Base-by-base conservation (phyloP, 2,113 vertebrate species). In the Carassius gibelio region DNA sequence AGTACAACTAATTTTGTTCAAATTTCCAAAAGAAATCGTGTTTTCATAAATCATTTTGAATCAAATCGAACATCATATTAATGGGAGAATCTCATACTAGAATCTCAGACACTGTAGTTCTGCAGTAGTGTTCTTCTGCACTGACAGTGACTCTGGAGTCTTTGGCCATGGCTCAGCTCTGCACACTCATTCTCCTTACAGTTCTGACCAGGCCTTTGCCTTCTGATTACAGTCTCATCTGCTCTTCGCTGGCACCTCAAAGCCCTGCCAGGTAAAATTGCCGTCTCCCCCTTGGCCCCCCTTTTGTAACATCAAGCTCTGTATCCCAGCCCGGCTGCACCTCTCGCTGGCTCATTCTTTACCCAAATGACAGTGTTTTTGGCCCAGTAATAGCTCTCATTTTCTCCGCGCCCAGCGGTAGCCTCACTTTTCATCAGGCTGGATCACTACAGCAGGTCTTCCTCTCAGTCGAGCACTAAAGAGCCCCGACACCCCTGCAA, bases 361-460 rank as follows among this genome's bases (percentile, higher is more conserved):
- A 89, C 85, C 83, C 82, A 91, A 89, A 90, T 91, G 86, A 88
- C 81, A 85, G 86, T 90, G 88, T 89, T 91, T 91, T 86, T 84
- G 89, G 88, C 72, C 84, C 81, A 64, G 85, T 89, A 91, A 91
- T 89, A 80, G 90, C 72, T 38, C 90, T 88, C 88, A 89, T 91
- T 91, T 90, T 88, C 87, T 78, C 88, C 26, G 72, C 78, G 26
- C 85, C 76, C 86, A 79, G 85, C 81, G 59, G 88, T 86, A 82
- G 84, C 87, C 85, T 88, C 84, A 88, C 88, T 90, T 89, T 90
- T 89, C 86, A 89, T 87, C 82, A 86, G 87, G 83, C 85, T 83
- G 82, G 83, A 81, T 83, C 82, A 84, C 69, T 55, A 61, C 87
- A 64, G 71, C 76, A n/a, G 80, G 72, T 42, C 34, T 62, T 75